Conservation (phyloP, 2,113 vertebrate species). For the Datnioides undecimradiatus region DNA sequence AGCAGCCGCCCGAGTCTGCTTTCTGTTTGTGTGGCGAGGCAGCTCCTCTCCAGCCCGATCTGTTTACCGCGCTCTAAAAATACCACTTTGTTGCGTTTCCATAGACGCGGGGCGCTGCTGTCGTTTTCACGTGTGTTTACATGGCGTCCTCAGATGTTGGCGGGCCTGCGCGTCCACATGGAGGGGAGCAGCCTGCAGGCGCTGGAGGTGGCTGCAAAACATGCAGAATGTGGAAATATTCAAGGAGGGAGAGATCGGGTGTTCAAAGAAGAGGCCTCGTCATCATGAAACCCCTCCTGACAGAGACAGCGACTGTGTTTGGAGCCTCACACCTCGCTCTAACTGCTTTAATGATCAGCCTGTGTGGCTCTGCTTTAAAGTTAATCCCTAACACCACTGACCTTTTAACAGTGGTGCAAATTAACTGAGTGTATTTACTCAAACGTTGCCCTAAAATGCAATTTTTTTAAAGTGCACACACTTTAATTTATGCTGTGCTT, state of each 20-base stretch:
- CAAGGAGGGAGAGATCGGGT: not conserved
- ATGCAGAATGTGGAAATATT: slow-evolving; percentile 19
- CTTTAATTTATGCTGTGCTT: not conserved
- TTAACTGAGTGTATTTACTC: not conserved
- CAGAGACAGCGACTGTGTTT: too few relatives aligned
- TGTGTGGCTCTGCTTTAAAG: not conserved
- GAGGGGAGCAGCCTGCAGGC: slow-evolving; percentile 32
- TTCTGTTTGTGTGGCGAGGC: slow-evolving; percentile 63
- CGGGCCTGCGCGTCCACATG: slow-evolving; percentile 47
- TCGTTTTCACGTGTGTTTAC: slow-evolving; percentile 67
- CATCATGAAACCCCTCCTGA: not conserved
- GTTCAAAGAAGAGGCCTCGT: not conserved
- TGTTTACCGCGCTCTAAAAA: slow-evolving; percentile 74
- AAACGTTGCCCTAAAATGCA: not conserved
- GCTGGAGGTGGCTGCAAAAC: slow-evolving; percentile 5
- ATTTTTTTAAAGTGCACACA: not conserved
- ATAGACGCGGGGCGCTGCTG: slow-evolving; percentile 49
- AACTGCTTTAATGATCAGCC: not conserved
- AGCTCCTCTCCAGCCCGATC: slow-evolving; percentile 46
- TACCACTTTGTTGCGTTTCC: slow-evolving; percentile 62
- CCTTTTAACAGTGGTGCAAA: not conserved
- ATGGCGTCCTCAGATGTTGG: slow-evolving; percentile 58
- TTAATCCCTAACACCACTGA: not conserved
- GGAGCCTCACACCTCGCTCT: not conserved
- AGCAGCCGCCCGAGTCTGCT: slow-evolving; percentile 49